phyloP scores from a whole-genome alignment of 2,113 vertebrate genomes.

The Otus sunia region DNA sequence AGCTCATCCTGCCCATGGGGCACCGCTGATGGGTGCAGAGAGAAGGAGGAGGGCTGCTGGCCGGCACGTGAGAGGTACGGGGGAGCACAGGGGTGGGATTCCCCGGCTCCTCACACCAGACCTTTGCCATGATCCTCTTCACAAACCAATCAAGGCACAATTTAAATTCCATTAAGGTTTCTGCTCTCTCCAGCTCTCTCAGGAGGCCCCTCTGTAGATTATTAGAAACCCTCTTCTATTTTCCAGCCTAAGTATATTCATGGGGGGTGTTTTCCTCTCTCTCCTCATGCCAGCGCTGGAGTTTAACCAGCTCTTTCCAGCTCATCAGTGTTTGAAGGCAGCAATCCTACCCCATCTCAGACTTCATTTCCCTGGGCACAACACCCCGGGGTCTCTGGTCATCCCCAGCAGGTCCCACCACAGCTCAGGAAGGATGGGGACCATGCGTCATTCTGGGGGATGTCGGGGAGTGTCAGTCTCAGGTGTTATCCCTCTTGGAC shows the following conservation, averaged over 20 bases:
- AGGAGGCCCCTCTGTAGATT: neutral
- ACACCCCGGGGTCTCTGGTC: neutral
- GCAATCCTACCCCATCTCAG: neutral
- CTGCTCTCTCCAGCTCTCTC: neutral
- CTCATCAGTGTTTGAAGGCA: neutral
- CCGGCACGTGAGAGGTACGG: neutral
- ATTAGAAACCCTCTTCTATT: neutral
- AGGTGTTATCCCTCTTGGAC: neutral
- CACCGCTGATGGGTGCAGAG: neutral
- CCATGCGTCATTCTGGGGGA: fast-evolving
- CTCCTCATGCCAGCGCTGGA: neutral
- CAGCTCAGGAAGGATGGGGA: neutral
- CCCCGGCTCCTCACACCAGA: neutral
- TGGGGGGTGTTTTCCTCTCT: neutral
- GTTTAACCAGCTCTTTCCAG: neutral
- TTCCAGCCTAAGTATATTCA: neutral
- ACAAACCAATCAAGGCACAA: neutral
- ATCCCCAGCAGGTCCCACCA: neutral
- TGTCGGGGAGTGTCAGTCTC: neutral
- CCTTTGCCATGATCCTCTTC: neutral
- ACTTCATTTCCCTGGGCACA: neutral
- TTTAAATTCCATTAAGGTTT: neutral
- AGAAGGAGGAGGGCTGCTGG: neutral
- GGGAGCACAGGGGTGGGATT: neutral
- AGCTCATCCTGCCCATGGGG: neutral